Base-by-base conservation (phyloP, 2,113 vertebrate species). In the Illadopsis cleaveri region DNA sequence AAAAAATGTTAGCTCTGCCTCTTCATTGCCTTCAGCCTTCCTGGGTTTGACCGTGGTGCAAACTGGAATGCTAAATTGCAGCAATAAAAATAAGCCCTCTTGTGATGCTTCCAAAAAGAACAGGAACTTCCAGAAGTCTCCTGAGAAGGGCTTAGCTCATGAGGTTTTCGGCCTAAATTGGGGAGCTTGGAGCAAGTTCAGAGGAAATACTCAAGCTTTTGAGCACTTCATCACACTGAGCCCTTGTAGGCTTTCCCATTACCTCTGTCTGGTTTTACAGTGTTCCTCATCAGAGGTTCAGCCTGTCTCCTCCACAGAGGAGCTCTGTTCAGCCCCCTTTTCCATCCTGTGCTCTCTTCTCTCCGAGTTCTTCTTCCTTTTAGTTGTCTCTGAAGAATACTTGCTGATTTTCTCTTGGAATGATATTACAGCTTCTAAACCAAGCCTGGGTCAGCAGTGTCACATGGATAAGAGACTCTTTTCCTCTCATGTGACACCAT, bases 381-480 rank as follows among this genome's bases (percentile, higher is more conserved):
- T 91, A 96, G 96, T 81, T 90, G 66, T 62, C 82, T 94, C 89
- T 47, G 62, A 93, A 81, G 82, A 68, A 94, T 81, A 93, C 86
- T 95, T 90, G 86, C 82, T 94, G 89, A 81, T 62, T 96, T 91
- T 96, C 90, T 93, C 71, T 64, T 62, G 86, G 89, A 94, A 89
- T 77, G 73, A 86, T 81, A 57, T 95, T 92, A 73, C 44, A 56
- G 86, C 91, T 92, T 91, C 86, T 96, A 96, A 97, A 97, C 64
- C 77, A 94, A 92, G 70, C 76, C 31, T 70, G 35, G 86, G 78
- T 94, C 82, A 89, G 89, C 16, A 14, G 37, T n/a, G 71, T 87
- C 86, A 85, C 57, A 22, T 27, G 94, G 81, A 82, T 75, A 75
- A 94, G 94, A 90, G 76, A 85, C 70, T 77, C 54, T 86, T 89